phyloP scores from a whole-genome alignment of 2,113 vertebrate species.

The Ranitomeya imitator region DNA sequence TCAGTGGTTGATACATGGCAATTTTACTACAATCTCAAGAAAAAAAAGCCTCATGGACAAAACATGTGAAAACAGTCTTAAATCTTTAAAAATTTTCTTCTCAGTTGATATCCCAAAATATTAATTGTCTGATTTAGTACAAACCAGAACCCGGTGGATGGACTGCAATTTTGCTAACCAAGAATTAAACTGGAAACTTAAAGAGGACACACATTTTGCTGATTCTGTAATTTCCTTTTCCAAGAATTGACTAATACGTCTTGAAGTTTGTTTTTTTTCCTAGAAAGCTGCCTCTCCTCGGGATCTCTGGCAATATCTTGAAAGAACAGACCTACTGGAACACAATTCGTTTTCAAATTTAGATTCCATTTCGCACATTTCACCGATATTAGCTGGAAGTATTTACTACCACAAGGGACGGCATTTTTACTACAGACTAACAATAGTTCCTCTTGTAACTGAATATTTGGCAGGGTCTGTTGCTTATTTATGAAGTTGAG shows the following conservation, averaged over 20 bases:
- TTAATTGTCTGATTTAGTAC: too few species aligned
- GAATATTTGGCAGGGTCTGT: not conserved
- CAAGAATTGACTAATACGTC: not conserved
- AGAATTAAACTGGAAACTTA: not conserved
- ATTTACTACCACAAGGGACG: conserved; percentile 26
- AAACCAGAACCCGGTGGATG: not conserved
- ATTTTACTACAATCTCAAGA: too few species aligned
- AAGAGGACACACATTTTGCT: not conserved
- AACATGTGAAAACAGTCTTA: too few species aligned
- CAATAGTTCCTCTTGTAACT: conserved; percentile 9
- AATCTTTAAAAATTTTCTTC: too few species aligned
- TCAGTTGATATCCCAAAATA: too few species aligned
- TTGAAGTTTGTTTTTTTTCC: not conserved
- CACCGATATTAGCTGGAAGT: conserved; percentile 6
- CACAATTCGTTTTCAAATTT: conserved; percentile 24
- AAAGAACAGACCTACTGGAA: conserved; percentile 10
- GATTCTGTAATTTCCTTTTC: not conserved
- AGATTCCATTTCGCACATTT: conserved; percentile 27
- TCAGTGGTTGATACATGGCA: too few species aligned
- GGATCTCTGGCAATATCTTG: not conserved
- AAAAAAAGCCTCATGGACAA: too few species aligned
- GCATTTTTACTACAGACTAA: conserved; percentile 40
- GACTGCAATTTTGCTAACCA: not conserved
- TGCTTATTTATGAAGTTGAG: conserved; percentile 39
- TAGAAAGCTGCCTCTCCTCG: conserved; percentile 5